phyloP scores from a whole-genome alignment of 2,888 invertebrate species.

The Pachliopta kotzebuea region DNA sequence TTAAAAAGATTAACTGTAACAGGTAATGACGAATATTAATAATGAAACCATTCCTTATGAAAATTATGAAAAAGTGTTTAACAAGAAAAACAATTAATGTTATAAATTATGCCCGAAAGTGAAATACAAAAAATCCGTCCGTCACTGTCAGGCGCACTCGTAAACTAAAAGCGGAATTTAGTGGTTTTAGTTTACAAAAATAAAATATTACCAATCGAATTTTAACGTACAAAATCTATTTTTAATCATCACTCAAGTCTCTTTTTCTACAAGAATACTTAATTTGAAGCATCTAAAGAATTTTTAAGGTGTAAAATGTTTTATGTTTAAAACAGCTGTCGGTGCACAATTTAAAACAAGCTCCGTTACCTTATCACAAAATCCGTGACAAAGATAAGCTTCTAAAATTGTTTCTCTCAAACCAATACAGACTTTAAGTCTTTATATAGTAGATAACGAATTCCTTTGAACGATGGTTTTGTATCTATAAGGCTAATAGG shows the following conservation, averaged over 20 bases:
- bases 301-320: not conserved
- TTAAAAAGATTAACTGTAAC: too few relatives aligned
- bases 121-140: constrained; percentile 7
- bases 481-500: constrained; percentile 4
- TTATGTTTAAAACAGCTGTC: constrained; percentile 8
- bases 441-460: not conserved
- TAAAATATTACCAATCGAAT: not conserved
- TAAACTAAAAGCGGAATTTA: constrained; percentile 12
- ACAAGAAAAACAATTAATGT: too few relatives aligned
- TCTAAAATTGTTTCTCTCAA: not conserved
- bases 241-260: not conserved
- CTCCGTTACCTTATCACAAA: constrained; percentile 21
- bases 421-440: not conserved
- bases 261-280: not conserved
- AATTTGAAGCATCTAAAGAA: not conserved
- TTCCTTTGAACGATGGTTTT: constrained; percentile 4
- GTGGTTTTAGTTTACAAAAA: constrained; percentile 3
- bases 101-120: constrained; percentile 9
- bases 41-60: too few relatives aligned
- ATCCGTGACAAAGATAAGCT: constrained; percentile 20
- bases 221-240: constrained; percentile 1
- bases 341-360: constrained; percentile 9
- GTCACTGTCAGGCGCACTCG: constrained; percentile 6
- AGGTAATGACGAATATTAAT: too few relatives aligned
- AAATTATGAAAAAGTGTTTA: too few relatives aligned